phyloP scores from a whole-genome alignment of 2,797 vertebrate species.

The Pogoniulus pusillus region DNA sequence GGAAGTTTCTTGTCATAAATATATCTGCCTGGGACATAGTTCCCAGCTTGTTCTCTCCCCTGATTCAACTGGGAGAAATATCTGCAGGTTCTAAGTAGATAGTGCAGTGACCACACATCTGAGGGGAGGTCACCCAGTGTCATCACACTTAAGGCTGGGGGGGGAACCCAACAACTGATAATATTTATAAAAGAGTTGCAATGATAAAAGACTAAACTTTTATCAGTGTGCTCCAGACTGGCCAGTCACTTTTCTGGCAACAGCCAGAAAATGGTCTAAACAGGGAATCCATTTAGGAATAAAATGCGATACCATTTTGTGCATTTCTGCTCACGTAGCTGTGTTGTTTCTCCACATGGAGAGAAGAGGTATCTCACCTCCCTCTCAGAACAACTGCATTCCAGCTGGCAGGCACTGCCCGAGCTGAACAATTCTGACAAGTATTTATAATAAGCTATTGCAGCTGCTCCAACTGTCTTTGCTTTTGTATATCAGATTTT shows the following conservation, averaged over 20 bases:
- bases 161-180: not conserved
- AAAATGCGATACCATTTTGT: not conserved
- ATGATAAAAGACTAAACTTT: not conserved
- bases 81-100: not conserved
- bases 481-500: slow-evolving; percentile 18
- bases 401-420: slow-evolving; percentile 32
- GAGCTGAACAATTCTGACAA: slow-evolving; percentile 4
- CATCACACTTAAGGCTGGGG: not conserved
- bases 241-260: not conserved
- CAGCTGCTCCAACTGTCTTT: slow-evolving; percentile 34
- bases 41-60: not conserved
- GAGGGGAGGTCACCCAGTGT: not conserved
- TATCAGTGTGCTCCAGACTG: not conserved
- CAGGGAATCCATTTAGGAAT: not conserved
- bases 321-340: not conserved
- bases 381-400: not conserved
- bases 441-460: slow-evolving; percentile 25
- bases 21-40: not conserved
- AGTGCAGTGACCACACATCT: not conserved
- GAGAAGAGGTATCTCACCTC: not conserved
- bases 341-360: rapidly evolving
- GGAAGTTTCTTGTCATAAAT: not conserved
- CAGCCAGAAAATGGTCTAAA: not conserved
- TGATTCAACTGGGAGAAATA: not conserved
- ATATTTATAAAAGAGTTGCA: not conserved